Percentiles rank a stretch among this genome's conserved stretches.
Evolutionary conservation across 1,140 invertebrate species (phyloP).

Genomic region (Ephestia elutella): DNA sequence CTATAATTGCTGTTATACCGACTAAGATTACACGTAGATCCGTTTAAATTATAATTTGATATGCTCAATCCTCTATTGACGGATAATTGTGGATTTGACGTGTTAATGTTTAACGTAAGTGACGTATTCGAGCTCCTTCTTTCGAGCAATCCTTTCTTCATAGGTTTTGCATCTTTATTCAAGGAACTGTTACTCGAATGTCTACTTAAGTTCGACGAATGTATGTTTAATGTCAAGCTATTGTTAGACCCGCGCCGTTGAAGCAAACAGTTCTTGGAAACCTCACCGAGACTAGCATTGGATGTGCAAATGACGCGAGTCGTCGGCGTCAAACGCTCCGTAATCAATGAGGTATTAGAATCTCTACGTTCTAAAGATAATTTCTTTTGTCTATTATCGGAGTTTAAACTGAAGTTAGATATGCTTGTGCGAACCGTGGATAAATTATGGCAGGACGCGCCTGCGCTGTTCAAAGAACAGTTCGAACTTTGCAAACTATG

Average conservation of each 20-base stretch:
- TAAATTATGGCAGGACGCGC: conserved; percentile 65
- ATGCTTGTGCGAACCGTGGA: conserved; percentile 63
- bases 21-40: conserved; percentile 65
- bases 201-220: conserved; percentile 70
- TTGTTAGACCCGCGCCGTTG: conserved; percentile 92
- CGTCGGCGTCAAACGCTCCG: conserved; percentile 55
- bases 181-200: conserved; percentile 74
- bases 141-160: conserved; percentile 82
- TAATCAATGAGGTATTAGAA: conserved; percentile 89
- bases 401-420: conserved; percentile 70
- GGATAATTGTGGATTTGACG: conserved; percentile 66
- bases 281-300: conserved; percentile 51
- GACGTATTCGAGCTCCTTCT: conserved; percentile 90
- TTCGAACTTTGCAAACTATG: conserved; percentile 69
- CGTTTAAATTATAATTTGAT: conserved; percentile 70
- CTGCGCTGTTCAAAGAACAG: conserved; percentile 65
- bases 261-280: conserved; percentile 79
- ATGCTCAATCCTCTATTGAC: conserved; percentile 69
- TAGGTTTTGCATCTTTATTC: conserved; percentile 60
- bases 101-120: conserved; percentile 81
- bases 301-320: conserved; percentile 59
- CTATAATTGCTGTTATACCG: conserved; percentile 70
- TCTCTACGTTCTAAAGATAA: conserved; percentile 85
- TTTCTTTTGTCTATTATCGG: conserved; percentile 68
- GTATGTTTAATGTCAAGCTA: conserved; percentile 82